Conservation (phyloP, 2,113 vertebrate species). For the Tauraco erythrolophus region DNA sequence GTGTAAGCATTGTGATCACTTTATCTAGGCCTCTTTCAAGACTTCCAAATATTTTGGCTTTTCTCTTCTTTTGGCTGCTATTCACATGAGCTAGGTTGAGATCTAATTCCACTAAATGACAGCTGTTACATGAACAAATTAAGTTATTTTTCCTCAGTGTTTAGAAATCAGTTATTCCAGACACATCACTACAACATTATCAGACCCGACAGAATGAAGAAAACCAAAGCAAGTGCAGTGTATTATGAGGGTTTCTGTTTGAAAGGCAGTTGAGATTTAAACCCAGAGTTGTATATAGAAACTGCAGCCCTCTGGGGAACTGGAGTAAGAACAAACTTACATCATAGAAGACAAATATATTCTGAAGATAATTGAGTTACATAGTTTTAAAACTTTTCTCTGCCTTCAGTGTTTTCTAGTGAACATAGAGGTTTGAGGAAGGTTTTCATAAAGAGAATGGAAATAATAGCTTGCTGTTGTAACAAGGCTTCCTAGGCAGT, state of each 20-base stretch:
- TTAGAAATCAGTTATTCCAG: background rate
- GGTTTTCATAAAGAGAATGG: background rate
- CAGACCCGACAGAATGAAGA: background rate
- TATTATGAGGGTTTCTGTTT: background rate
- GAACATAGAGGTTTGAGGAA: background rate
- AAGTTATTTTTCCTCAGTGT: background rate
- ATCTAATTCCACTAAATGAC: slow-evolving; percentile 85
- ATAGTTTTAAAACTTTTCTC: background rate
- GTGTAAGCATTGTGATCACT: slow-evolving; percentile 92
- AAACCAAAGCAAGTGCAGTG: background rate
- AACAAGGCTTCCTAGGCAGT: background rate
- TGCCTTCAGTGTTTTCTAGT: background rate
- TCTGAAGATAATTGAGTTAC: background rate
- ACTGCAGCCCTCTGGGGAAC: background rate
- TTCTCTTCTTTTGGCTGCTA: slow-evolving; percentile 87
- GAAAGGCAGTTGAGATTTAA: background rate
- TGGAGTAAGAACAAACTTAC: background rate
- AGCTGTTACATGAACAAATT: slow-evolving; percentile 70
- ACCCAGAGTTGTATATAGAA: background rate
- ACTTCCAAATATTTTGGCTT: slow-evolving; percentile 88
- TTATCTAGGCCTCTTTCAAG: slow-evolving; percentile 94
- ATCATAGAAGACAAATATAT: background rate
- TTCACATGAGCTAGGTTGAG: slow-evolving; percentile 70
- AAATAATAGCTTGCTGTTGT: background rate
- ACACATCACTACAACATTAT: background rate